These are phyloP conservation scores for Ptilodon capucinus DNA, from an alignment of 2,888 invertebrate species.

Conservation along the genomic window DNA sequence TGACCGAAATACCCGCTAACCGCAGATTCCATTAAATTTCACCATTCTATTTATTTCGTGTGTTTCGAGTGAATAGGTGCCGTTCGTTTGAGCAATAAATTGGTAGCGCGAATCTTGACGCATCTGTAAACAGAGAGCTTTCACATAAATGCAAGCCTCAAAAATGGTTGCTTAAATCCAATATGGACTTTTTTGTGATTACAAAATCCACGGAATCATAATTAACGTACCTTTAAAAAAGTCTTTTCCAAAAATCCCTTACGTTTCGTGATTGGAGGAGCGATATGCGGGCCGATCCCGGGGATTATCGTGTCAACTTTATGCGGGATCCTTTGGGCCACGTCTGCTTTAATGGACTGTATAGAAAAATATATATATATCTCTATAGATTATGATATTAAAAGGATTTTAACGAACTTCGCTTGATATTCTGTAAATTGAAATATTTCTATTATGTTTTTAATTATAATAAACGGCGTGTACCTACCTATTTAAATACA, in stretches of 20 bases:
- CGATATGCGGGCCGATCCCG: conserved; percentile 5
- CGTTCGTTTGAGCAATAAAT: no score
- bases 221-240: conserved; percentile 24
- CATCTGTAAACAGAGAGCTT: no score
- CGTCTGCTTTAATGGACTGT: not conserved
- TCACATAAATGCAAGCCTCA: no score
- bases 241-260: conserved; percentile 19
- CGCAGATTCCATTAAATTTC: no score
- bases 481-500: no score
- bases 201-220: conserved; percentile 17
- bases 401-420: not conserved
- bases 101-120: no score
- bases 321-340: not conserved
- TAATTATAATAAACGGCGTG: no score
- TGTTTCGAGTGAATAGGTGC: no score
- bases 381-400: not conserved
- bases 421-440: not conserved
- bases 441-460: no score
- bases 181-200: not conserved
- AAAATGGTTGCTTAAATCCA: not conserved
- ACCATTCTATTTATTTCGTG: no score
- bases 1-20: no score
- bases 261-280: conserved; percentile 19
- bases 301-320: conserved; percentile 5
- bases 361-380: not conserved